These are phyloP conservation scores for Drosophila nr. perissopoda DNA, from an alignment of 2,888 invertebrate genomes.

Conservation along the genomic window DNA sequence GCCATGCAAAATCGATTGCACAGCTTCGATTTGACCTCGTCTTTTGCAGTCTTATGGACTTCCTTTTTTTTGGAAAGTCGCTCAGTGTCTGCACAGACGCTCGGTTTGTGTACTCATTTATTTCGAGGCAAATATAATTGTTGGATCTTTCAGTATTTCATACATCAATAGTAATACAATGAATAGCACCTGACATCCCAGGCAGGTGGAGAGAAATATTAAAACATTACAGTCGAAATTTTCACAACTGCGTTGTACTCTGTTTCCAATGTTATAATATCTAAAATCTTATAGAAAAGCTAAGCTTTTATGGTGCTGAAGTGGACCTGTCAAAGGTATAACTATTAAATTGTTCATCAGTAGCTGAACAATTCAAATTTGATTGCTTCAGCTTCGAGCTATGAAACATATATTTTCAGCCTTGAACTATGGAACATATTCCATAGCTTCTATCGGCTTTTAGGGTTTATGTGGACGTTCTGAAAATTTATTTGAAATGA, in stretches of 20 bases:
- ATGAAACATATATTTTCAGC: too few species aligned
- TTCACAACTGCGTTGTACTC: neutral
- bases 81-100: slow-evolving; percentile 20
- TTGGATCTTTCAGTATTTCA: slow-evolving; percentile 35
- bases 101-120: slow-evolving; percentile 37
- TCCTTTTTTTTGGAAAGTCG: slow-evolving; percentile 63
- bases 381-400: neutral
- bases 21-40: slow-evolving; percentile 69
- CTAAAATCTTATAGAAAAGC: neutral
- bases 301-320: too few species aligned
- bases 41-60: slow-evolving; percentile 29
- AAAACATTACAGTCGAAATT: neutral
- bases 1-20: slow-evolving; percentile 70
- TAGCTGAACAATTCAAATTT: neutral
- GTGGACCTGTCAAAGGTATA: neutral
- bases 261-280: neutral
- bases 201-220: neutral
- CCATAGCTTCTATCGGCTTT: too few species aligned
- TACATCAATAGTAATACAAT: slow-evolving; percentile 15
- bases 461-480: neutral
- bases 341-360: neutral
- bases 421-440: too few species aligned
- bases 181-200: slow-evolving; percentile 10
- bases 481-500: neutral
- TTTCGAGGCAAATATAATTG: slow-evolving; percentile 58